Evolutionary conservation across 2,888 invertebrate genomes (phyloP), one percentile per base, ranked within the genome.

Genomic region (Drosophila crucigera): DNA sequence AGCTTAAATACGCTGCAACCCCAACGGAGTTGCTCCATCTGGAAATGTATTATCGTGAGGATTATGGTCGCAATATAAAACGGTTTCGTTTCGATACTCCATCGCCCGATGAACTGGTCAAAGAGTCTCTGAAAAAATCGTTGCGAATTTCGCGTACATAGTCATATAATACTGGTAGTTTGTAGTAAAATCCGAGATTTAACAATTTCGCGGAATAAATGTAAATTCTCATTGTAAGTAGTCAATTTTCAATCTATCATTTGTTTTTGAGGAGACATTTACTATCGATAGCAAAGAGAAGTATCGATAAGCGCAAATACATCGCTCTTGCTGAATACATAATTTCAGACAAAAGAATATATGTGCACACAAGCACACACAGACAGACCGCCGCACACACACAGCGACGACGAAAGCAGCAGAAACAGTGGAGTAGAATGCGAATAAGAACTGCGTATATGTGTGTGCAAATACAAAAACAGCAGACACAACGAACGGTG

Each of bases 51-150:
- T 43, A 28, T 28, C 69, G 69, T 1, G 56, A 73, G 5, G 80
- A 84, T 55, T 91, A 91, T 43, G 81, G 82, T n/a, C 63, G 77
- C 4, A 82, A 80, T 50, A 84, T 93, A 31, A 76, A 80, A 68
- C 82, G 85, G 3, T 92, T 93, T 76, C 64, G 50, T 7, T 92
- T 92, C 53, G 86, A 91, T 60, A 91, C 92, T 1, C 86, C 89
- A 62, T 92, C 92, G 0, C 93, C 93, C 1, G 92, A 92, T 72
- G 93, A 93, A 54, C 49, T 90, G 35, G 82, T 92, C 5, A 80
- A 92, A 50, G 80, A 82, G 30, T 74, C 92, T 9, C 61, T 93
- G 31, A 77, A 78, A 22, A 92, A 92, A 76, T 83, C 84, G 28
- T 78, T 71, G 58, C 91, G 91, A 31, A 62, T 78, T 14, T 68